These are phyloP conservation scores for Echinarachnius parma DNA, from an alignment of 53 echinoderm and acorn worm genomes.

Conservation along the genomic window DNA sequence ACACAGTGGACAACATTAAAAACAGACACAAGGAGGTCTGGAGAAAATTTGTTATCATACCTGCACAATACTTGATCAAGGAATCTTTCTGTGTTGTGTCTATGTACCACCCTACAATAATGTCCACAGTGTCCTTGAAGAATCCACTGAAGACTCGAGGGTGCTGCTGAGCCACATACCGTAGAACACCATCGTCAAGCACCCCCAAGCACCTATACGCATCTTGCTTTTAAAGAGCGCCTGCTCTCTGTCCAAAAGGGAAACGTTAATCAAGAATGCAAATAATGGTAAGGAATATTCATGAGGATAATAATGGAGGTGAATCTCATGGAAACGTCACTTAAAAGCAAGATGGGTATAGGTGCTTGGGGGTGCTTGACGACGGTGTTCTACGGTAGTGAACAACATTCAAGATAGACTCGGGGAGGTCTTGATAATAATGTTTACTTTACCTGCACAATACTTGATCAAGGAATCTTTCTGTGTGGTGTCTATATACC, in stretches of 20 bases:
- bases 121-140: constrained; percentile 98
- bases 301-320: too few species aligned
- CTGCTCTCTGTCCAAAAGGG: too few species aligned
- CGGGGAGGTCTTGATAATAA: constrained; percentile 56
- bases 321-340: too few species aligned
- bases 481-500: constrained; percentile 96
- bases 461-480: constrained; percentile 65
- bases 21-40: constrained; percentile 74
- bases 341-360: too few species aligned
- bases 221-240: too few species aligned
- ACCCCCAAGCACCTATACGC: too few species aligned
- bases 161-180: constrained; percentile 69
- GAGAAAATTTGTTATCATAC: too few species aligned
- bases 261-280: too few species aligned
- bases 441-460: constrained; percentile 74
- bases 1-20: constrained; percentile 79
- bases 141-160: constrained; percentile 64
- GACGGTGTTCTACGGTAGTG: too few species aligned
- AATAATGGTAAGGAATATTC: too few species aligned
- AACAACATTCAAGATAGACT: constrained; percentile 71
- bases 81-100: constrained; percentile 81
- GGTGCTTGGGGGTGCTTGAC: too few species aligned
- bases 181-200: too few species aligned
- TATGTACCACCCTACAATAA: constrained; percentile 95
- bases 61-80: constrained; percentile 74